Conservation (phyloP, 2,113 vertebrate genomes). For the Asarcornis scutulata region DNA sequence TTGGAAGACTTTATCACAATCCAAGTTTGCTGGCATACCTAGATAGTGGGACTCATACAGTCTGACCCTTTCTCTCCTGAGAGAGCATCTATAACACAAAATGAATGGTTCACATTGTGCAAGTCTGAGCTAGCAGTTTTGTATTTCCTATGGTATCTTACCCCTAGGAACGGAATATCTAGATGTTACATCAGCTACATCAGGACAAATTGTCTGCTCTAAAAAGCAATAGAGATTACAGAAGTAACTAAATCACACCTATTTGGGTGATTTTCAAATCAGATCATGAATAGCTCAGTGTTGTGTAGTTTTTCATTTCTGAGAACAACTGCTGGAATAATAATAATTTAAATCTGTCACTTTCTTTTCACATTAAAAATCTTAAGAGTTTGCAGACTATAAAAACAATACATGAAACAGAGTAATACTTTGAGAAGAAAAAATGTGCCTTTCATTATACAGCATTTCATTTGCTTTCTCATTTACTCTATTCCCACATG, state of each 20-base stretch:
- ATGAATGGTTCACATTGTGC: not conserved
- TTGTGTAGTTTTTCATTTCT: not conserved
- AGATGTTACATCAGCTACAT: not conserved
- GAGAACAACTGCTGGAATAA: not conserved
- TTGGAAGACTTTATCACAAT: not conserved
- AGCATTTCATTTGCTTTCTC: constrained; percentile 38
- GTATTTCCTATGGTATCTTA: not conserved
- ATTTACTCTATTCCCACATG: constrained; percentile 11
- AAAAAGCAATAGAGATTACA: not conserved
- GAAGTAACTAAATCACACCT: not conserved
- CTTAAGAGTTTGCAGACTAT: not conserved
- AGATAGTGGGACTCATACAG: not conserved
- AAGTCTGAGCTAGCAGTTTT: not conserved
- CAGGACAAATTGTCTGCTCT: not conserved
- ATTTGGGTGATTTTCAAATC: not conserved
- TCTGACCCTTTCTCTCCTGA: not conserved
- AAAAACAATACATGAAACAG: not conserved
- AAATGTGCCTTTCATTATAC: not conserved
- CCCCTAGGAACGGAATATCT: not conserved
- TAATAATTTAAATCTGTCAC: constrained; percentile 1
- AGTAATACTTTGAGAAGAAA: not conserved
- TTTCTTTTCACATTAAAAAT: not conserved
- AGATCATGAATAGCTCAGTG: not conserved
- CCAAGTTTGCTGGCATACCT: not conserved
- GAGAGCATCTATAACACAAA: not conserved